Conservation (phyloP, 1,140 invertebrate species). For the Drosophila kikkawai region DNA sequence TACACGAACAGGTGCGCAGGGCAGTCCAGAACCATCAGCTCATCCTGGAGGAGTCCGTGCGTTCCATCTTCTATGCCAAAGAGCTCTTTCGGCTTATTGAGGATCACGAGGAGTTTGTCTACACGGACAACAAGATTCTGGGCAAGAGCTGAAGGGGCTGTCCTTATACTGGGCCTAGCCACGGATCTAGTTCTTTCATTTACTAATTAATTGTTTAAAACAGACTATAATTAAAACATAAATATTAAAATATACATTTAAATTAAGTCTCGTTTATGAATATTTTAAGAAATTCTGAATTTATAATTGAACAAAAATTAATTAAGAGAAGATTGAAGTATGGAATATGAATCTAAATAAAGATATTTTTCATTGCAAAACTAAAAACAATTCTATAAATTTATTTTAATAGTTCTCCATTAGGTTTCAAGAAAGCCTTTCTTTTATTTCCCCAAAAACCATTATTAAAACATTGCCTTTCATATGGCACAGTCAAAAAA, state of each 20-base stretch:
- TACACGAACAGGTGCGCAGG: slow-evolving; percentile 62
- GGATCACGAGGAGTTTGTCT: slow-evolving; percentile 65
- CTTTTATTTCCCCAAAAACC: neutral
- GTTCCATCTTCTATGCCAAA: slow-evolving; percentile 73
- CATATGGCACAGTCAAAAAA: neutral
- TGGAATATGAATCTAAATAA: neutral
- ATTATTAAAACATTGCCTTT: neutral
- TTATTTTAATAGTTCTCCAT: neutral
- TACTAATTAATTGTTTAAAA: neutral
- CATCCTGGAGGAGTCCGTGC: slow-evolving; percentile 73
- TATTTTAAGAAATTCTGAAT: neutral
- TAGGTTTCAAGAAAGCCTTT: neutral
- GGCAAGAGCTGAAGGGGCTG: neutral
- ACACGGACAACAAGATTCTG: slow-evolving; percentile 53
- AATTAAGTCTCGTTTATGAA: neutral
- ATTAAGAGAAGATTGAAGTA: neutral
- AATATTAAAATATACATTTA: neutral
- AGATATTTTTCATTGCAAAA: neutral
- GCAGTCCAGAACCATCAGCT: slow-evolving; percentile 55
- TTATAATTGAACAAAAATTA: neutral
- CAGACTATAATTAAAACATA: neutral
- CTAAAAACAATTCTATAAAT: neutral
- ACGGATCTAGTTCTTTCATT: neutral
- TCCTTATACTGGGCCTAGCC: slow-evolving; percentile 6
- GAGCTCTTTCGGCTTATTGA: slow-evolving; percentile 62